Percentiles rank a stretch among this genome's conserved stretches.
Conservation (phyloP, 1,140 invertebrate genomes). For the Drosophila sp. region DNA sequence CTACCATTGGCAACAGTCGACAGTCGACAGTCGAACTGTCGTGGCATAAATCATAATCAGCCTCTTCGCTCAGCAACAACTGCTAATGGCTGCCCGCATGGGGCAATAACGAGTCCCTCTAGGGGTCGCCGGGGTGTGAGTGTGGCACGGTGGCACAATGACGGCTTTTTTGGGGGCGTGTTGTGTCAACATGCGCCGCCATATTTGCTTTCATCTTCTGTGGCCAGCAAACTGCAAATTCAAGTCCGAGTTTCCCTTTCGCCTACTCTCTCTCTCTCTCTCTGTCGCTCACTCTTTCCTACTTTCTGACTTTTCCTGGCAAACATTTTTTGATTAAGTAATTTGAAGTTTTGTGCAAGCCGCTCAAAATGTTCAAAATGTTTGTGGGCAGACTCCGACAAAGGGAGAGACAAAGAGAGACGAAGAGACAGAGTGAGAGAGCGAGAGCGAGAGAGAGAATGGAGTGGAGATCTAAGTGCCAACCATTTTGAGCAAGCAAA, state of each 20-base stretch:
- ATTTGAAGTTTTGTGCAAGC: conserved; percentile 79
- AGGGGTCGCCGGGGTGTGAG: background rate
- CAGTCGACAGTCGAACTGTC: conserved; percentile 33
- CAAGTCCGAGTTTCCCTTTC: conserved; percentile 44
- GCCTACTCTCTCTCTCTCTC: background rate
- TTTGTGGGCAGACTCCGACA: conserved; percentile 20
- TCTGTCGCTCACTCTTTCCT: background rate
- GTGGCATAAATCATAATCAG: conserved; percentile 58
- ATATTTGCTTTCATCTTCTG: conserved; percentile 72
- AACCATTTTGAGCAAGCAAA: conserved; percentile 19
- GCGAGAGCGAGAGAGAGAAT: background rate
- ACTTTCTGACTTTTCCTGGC: conserved; percentile 24
- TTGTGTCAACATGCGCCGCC: conserved; percentile 50
- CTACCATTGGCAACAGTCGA: conserved; percentile 17
- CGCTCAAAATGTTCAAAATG: conserved; percentile 40
- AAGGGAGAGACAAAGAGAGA: background rate
- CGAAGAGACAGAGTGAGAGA: background rate
- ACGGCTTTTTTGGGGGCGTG: conserved; percentile 13
- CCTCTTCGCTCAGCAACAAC: conserved; percentile 35
- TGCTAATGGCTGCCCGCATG: conserved; percentile 53
- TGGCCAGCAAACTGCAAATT: conserved; percentile 60
- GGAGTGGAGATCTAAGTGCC: background rate
- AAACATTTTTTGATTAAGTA: conserved; percentile 74
- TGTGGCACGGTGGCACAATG: background rate
- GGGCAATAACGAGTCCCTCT: conserved; percentile 6